Base-by-base conservation (phyloP, 2,888 invertebrate genomes). In the Gastrophysa polygoni region DNA sequence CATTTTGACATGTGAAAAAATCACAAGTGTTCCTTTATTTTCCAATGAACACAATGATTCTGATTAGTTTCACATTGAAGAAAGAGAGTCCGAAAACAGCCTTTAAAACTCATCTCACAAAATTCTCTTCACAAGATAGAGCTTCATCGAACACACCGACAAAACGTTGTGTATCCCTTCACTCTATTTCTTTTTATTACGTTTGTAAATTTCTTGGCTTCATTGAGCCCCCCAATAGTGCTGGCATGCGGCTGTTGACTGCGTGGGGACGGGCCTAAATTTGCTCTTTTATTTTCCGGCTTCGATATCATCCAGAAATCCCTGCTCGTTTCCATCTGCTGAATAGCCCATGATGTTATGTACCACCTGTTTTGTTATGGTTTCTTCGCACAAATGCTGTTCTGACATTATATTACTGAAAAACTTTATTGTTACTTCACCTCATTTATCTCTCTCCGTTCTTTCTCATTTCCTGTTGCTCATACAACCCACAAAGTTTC, bases 331-430 rank as follows among this genome's bases (percentile, higher is more conserved):
- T 43, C 16, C 38, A 34, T 44, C 28, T 59, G 59, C 57, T 50
- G 59, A 62, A 63, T 60, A 66, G 69, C 64, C 70, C 68, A 66
- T n/a, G n/a, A n/a, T 66, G 66, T 69, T 71, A 71, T 71, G 67
- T 68, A 68, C 71, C 73, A 71, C 73, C 73, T 73, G 71, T 71
- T 73, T 69, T 64, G 57, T 64, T 55, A 64, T 54, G 11, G 34
- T 14, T 18, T 24, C 21, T 38, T 38, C 38, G 43, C 51, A 14
- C 14, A 38, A 38, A 38, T 38, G n/a, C 38, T n/a, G 14, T 38
- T 7, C 14, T 38, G 38, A 38, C 38, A 11, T 32, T 11, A 7
- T 7, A 38, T 8, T 14, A n/a, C 38, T n/a, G 3, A 14, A 14
- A 38, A 38, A 3, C 11, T n/a, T 38, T 38, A 38, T 38, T 10